phyloP scores from a whole-genome alignment of 2,888 invertebrate species.

The Nycteola revayana region DNA sequence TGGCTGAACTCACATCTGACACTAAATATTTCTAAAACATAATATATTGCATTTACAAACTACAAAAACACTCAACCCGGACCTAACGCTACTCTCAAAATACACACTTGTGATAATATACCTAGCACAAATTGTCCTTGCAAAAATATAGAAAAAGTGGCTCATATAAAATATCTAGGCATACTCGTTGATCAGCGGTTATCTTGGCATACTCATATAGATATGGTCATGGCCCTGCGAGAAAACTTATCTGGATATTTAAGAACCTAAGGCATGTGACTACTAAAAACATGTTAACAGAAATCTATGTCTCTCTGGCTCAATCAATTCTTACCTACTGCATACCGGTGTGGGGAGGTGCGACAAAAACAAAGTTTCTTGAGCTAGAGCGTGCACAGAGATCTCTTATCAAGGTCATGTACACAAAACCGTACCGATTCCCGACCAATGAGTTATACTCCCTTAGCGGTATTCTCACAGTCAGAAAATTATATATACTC shows the following conservation, averaged over 20 bases:
- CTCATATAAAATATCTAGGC: not conserved
- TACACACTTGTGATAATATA: not conserved
- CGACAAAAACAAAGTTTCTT: too few relatives aligned
- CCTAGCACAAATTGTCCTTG: not conserved
- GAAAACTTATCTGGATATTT: constrained; percentile 6
- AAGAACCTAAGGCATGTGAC: constrained; percentile 4
- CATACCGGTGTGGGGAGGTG: too few relatives aligned
- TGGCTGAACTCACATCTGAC: constrained; percentile 1
- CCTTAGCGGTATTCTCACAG: too few relatives aligned
- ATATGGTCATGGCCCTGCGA: not conserved
- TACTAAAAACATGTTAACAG: not conserved
- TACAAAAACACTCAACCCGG: constrained; percentile 1
- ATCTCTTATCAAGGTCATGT: too few relatives aligned
- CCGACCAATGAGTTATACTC: too few relatives aligned
- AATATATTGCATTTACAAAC: constrained; percentile 2
- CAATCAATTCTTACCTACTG: too few relatives aligned
- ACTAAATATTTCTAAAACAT: constrained; percentile 1
- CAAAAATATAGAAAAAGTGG: not conserved
- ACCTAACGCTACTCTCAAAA: not conserved
- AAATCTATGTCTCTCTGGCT: too few relatives aligned
- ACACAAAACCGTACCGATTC: too few relatives aligned
- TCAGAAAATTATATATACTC: too few relatives aligned
- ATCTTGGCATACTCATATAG: constrained; percentile 1
- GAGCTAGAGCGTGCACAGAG: too few relatives aligned
- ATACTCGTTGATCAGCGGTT: not conserved